phyloP scores from a whole-genome alignment of 2,797 vertebrate species.

The Antrozous pallidus region DNA sequence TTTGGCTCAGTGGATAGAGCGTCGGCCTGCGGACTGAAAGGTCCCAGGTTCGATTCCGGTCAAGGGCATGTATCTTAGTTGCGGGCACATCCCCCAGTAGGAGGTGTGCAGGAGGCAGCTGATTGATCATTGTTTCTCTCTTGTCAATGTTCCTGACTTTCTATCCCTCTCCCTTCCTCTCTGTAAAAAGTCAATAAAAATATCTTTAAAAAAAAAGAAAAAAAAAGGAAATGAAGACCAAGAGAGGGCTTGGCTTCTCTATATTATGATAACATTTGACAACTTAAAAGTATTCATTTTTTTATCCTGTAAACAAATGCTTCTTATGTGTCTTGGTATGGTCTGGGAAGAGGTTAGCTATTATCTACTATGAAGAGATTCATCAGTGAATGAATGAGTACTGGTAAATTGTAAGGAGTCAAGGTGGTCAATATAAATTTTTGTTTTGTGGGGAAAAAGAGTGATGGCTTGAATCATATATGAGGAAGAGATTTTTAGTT shows the following conservation, averaged over 20 bases:
- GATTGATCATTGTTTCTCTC: no score
- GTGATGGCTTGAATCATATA: not conserved
- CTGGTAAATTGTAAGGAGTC: not conserved
- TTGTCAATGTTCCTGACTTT: no score
- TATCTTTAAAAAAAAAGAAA: no score
- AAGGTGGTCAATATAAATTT: not conserved
- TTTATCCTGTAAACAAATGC: conserved; percentile 27
- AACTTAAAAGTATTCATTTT: not conserved
- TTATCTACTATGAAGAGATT: not conserved
- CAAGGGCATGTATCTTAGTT: no score
- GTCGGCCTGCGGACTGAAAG: no score
- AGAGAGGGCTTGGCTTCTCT: not conserved
- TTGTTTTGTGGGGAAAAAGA: conserved; percentile 48
- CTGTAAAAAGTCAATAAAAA: no score
- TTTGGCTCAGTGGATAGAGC: no score
- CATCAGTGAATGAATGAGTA: not conserved
- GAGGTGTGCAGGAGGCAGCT: no score
- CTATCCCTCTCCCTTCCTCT: no score
- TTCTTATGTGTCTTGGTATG: not conserved
- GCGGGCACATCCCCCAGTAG: no score
- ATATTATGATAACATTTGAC: not conserved
- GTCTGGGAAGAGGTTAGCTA: not conserved
- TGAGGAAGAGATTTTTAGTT: conserved; percentile 47
- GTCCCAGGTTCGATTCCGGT: no score
- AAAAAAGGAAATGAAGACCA: conserved; percentile 43